Conservation (phyloP, 30 jellyfish, hydroid and myxozoan genomes). For the Aurelia sp. region DNA sequence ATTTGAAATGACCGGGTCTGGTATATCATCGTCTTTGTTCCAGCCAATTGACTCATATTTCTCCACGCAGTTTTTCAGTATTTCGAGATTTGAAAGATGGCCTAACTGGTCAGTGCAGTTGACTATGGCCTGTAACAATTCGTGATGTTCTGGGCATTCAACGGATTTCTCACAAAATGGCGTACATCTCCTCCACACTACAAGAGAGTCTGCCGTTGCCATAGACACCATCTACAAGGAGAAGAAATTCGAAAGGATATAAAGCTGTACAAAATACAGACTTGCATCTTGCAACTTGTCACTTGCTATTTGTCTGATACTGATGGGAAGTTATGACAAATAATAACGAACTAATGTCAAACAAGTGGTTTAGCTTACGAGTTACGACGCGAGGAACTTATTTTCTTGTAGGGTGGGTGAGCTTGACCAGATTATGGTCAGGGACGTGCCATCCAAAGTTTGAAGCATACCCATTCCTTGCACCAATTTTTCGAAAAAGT, state of each 20-base stretch:
- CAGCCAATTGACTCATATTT: constrained; percentile 90
- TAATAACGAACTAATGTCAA: no score
- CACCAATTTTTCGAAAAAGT: no score
- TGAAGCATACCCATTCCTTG: no score
- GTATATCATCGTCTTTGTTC: constrained; percentile 87
- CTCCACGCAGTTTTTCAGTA: constrained; percentile 84
- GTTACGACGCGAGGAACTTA: no score
- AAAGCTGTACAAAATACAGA: not conserved
- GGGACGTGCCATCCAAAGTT: no score
- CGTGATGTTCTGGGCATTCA: constrained; percentile 99
- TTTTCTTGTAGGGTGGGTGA: no score
- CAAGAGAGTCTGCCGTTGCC: constrained; percentile 82
- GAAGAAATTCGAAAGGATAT: not conserved
- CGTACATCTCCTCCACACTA: constrained; percentile 97
- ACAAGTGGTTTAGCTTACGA: no score
- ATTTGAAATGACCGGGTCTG: constrained; percentile 91
- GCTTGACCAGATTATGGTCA: no score
- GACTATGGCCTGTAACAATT: constrained; percentile 91
- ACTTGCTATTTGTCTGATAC: not conserved
- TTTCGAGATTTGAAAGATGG: constrained; percentile 90
- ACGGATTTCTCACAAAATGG: constrained; percentile 97
- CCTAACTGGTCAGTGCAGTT: constrained; percentile 98
- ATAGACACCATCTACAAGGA: constrained; percentile 67
- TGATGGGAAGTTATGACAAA: no score
- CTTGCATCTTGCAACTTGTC: not conserved